Evolutionary conservation across 2,113 vertebrate species (phyloP).

Genomic region (Taxidea taxus): DNA sequence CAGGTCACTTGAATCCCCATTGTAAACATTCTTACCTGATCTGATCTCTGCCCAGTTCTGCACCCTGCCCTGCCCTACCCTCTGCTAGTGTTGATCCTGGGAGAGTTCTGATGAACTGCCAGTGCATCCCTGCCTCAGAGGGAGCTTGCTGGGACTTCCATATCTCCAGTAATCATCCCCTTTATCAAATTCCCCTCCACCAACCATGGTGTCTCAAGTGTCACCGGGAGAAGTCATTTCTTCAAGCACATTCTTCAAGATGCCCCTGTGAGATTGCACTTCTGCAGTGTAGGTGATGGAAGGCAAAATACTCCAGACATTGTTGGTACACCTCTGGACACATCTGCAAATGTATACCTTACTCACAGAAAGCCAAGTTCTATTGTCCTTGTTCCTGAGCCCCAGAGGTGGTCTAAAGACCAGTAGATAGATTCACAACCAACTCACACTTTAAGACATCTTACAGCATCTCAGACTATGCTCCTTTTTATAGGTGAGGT

Average conservation of each 20-base stretch:
- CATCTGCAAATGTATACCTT: accelerated
- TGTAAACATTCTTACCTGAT: neutral
- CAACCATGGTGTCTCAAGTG: accelerated
- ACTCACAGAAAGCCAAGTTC: accelerated
- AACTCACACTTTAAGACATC: neutral
- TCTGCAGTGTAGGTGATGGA: neutral
- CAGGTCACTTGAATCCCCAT: accelerated
- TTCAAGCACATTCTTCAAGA: neutral
- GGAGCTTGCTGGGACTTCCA: neutral
- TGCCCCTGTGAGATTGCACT: accelerated
- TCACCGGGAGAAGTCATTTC: neutral
- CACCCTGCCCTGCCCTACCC: neutral
- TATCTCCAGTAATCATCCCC: accelerated
- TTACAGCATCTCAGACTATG: neutral
- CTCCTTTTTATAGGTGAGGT: neutral
- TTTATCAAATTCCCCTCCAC: neutral
- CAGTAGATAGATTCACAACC: accelerated
- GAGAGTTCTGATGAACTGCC: accelerated
- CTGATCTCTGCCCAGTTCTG: neutral
- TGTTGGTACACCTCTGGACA: neutral
- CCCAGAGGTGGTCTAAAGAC: neutral
- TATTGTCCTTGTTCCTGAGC: accelerated
- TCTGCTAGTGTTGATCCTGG: accelerated
- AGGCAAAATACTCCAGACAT: too few relatives aligned
- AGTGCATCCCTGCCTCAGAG: accelerated